Evolutionary conservation across 2,797 vertebrate genomes (phyloP).

Genomic region (Helostoma temminkii): DNA sequence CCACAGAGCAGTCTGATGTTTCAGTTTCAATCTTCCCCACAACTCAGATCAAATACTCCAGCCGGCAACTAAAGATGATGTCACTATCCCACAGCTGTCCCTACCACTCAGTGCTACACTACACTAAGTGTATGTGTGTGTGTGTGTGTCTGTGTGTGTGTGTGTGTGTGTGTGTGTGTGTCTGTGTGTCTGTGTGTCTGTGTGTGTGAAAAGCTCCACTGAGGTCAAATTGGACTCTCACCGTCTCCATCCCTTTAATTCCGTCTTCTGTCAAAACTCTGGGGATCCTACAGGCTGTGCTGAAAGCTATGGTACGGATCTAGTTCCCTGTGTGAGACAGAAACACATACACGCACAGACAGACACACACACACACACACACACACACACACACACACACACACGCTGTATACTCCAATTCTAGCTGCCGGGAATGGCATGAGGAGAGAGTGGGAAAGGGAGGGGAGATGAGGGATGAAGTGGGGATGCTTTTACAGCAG

Average conservation of each 20-base stretch:
- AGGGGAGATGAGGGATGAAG: constrained; percentile 55
- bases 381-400: constrained; percentile 21
- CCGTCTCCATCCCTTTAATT: constrained; percentile 58
- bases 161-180: constrained; percentile 25
- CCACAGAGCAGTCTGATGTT: constrained; percentile 69
- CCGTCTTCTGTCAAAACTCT: constrained; percentile 67
- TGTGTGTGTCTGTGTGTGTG: constrained; percentile 12
- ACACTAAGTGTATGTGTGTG: no score
- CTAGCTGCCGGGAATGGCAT: constrained; percentile 69
- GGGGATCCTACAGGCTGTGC: constrained; percentile 58
- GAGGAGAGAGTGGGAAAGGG: constrained; percentile 59
- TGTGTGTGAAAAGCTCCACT: constrained; percentile 38
- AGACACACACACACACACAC: constrained; percentile 18
- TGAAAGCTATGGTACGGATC: constrained; percentile 77
- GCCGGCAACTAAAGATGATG: constrained; percentile 76
- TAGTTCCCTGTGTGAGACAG: constrained; percentile 59
- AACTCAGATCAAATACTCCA: constrained; percentile 72
- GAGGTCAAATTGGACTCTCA: constrained; percentile 71
- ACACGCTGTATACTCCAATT: constrained; percentile 40
- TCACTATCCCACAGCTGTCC: constrained; percentile 79
- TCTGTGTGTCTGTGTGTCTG: constrained; percentile 14
- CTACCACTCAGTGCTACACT: constrained; percentile 60
- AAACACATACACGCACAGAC: constrained; percentile 27
- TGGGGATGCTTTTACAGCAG: constrained; percentile 68
- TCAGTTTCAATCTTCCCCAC: constrained; percentile 71